phyloP scores from a whole-genome alignment of 2,888 invertebrate species.

The Himalopsyche tibetana region DNA sequence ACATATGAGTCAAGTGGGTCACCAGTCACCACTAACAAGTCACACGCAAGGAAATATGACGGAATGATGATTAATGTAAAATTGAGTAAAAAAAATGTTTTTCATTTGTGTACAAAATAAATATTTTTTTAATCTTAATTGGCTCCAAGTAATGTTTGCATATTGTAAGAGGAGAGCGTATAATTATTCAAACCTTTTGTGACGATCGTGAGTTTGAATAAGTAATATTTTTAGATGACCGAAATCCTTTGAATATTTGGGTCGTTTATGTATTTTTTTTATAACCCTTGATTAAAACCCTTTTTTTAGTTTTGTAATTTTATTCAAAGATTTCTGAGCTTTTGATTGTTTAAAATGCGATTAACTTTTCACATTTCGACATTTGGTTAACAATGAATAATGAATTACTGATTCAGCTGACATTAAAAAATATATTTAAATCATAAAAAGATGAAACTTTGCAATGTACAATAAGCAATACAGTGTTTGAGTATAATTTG shows the following conservation, averaged over 20 bases:
- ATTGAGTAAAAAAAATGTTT: neutral
- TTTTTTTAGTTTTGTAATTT: neutral
- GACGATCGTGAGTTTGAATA: neutral
- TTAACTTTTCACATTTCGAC: neutral
- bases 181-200: neutral
- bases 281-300: neutral
- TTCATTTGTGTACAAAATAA: neutral
- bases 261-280: neutral
- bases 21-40: neutral
- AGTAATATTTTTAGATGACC: conserved; percentile 27
- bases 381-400: no score
- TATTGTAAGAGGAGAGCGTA: neutral
- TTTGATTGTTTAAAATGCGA: neutral
- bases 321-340: neutral
- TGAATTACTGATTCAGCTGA: no score
- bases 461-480: no score
- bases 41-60: conserved; percentile 25
- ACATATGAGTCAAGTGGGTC: conserved; percentile 18
- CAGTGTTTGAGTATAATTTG: no score
- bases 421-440: no score
- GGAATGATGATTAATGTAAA: conserved; percentile 32
- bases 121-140: conserved; percentile 10
- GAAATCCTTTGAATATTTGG: conserved; percentile 4
- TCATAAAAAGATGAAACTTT: no score
- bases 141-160: conserved; percentile 18